Percentiles rank a stretch among this genome's conserved stretches.
Conservation (phyloP, 2,797 vertebrate genomes). For the Enteromius thamalakanensis region DNA sequence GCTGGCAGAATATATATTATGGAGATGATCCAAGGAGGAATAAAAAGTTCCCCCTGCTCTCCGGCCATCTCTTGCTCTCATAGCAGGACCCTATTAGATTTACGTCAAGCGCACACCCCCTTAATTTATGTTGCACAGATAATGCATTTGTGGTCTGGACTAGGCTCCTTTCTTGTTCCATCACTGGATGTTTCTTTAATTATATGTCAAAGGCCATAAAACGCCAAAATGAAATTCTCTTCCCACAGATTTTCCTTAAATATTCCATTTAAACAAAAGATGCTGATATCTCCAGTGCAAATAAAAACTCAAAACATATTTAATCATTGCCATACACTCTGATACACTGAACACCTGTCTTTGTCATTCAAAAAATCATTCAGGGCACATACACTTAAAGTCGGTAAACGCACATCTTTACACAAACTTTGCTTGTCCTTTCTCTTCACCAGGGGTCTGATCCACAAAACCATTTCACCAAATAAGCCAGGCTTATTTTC, state of each 20-base stretch:
- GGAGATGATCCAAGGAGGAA: conserved; percentile 75
- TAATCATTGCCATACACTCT: conserved; percentile 73
- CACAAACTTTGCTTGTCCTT: conserved; percentile 10
- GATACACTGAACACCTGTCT: conserved; percentile 59
- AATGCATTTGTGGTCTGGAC: conserved; percentile 78
- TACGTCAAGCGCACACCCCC: conserved; percentile 77
- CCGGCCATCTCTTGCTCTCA: conserved; percentile 23
- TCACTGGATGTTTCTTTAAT: conserved; percentile 87
- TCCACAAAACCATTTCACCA: too few species aligned
- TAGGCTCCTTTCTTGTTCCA: conserved; percentile 78
- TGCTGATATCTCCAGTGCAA: conserved; percentile 65
- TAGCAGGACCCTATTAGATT: conserved; percentile 67
- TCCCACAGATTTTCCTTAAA: conserved; percentile 56
- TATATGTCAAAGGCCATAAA: conserved; percentile 87
- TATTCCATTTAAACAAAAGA: conserved; percentile 64
- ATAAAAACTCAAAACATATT: conserved; percentile 68
- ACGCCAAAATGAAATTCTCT: conserved; percentile 67
- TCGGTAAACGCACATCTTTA: not conserved
- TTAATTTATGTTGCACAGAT: conserved; percentile 79
- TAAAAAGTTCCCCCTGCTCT: conserved; percentile 54
- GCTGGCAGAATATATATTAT: conserved; percentile 62
- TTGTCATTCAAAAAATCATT: conserved; percentile 23
- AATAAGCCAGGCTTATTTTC: too few species aligned
- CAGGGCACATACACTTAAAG: conserved; percentile 56
- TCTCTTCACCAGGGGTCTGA: not conserved